Evolutionary conservation across 2,113 vertebrate species (phyloP), one percentile per base, ranked within the genome.

Genomic region (Campylomormyrus tamandua): DNA sequence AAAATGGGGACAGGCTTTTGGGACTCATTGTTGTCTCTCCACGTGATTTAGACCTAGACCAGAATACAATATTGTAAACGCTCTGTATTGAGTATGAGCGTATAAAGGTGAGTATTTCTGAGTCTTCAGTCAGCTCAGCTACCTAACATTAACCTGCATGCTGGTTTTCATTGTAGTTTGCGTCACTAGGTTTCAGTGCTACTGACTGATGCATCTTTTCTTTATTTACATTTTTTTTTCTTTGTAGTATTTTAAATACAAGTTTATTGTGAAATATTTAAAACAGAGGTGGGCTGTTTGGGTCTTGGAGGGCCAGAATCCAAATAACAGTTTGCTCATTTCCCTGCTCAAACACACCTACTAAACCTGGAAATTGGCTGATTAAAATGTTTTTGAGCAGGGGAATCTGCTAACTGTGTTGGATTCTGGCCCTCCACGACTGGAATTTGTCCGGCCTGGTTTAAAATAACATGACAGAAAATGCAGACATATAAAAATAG

Each of bases 121-220:
- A 56, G 86, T 35, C 50, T 58, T 87, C 5, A n/a, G 87, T 27
- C 46, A 27, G 58, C 15, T n/a, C 15, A 48, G 39, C 19, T 70
- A 4, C 15, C 48, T 80, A 89, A 80, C 46, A 31, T n/a, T 48
- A 89, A 13, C 66, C n/a, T 89, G 62, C 88, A 89, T 77, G 66
- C 48, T 83, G 27, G 48, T 42, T 42, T 83, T 52, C 27, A 27
- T 27, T 83, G 62, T 21, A 46, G 31, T 39, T 83, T 46, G 42
- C 10, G 11, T 27, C 45, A 39, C 35, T 31, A 19, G 17, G 21
- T 39, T 87, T 87, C 86, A 53, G 31, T 87, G 50, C 50, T 87
- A 56, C 48, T 27, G 49, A 5, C 46, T 49, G 66, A 50, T 86
- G 46, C 48, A 86, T 27, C 48, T 46, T 86, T 50, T 86, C 21